phyloP scores from a whole-genome alignment of 2,113 vertebrate genomes.

The Pseudois nayaur region DNA sequence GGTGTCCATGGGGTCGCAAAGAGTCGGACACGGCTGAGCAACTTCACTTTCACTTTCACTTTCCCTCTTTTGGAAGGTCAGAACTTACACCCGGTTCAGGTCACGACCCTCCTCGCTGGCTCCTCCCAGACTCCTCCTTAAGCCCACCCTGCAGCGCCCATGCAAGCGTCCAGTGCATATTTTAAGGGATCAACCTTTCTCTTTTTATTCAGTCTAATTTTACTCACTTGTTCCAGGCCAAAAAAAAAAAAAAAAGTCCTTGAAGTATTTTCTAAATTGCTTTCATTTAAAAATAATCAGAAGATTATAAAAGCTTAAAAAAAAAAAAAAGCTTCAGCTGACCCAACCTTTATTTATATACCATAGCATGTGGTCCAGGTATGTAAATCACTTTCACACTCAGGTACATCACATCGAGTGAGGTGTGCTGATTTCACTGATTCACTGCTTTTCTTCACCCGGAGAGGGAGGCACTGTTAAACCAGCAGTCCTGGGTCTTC shows the following conservation, averaged over 20 bases:
- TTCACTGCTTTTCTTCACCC: neutral
- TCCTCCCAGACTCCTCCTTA: neutral
- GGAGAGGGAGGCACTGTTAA: neutral
- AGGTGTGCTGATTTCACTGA: neutral
- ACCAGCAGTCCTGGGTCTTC: neutral
- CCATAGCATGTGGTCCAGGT: neutral
- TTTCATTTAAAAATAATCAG: neutral
- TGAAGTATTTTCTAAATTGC: neutral
- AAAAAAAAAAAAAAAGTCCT: neutral
- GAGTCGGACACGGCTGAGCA: too few relatives aligned
- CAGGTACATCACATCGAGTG: neutral
- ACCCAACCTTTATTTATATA: neutral
- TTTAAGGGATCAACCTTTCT: neutral
- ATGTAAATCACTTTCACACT: neutral
- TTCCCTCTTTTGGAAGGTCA: neutral
- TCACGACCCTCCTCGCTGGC: neutral
- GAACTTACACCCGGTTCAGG: neutral
- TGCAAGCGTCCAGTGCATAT: neutral
- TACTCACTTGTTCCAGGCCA: neutral
- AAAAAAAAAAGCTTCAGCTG: neutral
- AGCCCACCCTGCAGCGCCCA: neutral
- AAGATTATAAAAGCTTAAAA: neutral
- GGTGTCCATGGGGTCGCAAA: too few relatives aligned
- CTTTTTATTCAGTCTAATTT: slow-evolving; percentile 6
- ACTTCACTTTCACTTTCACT: too few relatives aligned